Conservation (phyloP, 2,113 vertebrate species). For the Rhineura floridana region DNA sequence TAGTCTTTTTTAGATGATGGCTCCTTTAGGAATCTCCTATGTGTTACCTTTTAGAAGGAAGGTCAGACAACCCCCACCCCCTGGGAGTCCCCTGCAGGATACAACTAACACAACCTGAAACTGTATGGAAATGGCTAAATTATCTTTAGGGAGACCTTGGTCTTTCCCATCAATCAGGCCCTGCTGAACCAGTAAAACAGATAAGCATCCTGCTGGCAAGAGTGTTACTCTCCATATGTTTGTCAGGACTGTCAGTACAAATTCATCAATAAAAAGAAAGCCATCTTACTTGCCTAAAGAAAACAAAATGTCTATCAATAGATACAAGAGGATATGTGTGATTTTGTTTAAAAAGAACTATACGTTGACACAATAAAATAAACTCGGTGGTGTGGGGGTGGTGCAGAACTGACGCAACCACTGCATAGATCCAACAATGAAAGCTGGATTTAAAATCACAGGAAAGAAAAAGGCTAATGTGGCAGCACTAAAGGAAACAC, state of each 20-base stretch:
- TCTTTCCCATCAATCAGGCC: slow-evolving; percentile 83
- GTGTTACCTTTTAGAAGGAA: slow-evolving; percentile 84
- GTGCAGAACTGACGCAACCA: not conserved
- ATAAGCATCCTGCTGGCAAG: slow-evolving; percentile 76
- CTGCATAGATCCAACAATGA: not conserved
- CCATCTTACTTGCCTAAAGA: slow-evolving; percentile 65
- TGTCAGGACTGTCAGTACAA: slow-evolving; percentile 72
- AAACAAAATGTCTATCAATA: slow-evolving; percentile 57
- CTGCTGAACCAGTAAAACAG: slow-evolving; percentile 80
- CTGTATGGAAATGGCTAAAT: slow-evolving; percentile 86
- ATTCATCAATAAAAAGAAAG: slow-evolving; percentile 70
- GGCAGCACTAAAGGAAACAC: slow-evolving; percentile 17
- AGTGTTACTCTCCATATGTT: slow-evolving; percentile 74
- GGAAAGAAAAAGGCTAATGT: slow-evolving; percentile 58
- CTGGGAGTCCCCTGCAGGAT: slow-evolving; percentile 79
- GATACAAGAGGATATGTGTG: slow-evolving; percentile 33
- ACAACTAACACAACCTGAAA: slow-evolving; percentile 84
- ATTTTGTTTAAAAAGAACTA: slow-evolving; percentile 51
- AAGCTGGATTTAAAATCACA: slow-evolving; percentile 27
- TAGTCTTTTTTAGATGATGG: slow-evolving; percentile 86
- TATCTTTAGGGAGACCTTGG: slow-evolving; percentile 81
- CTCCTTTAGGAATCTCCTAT: slow-evolving; percentile 85
- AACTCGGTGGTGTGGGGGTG: not conserved
- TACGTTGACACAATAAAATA: slow-evolving; percentile 19
- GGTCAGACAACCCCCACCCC: slow-evolving; percentile 76